phyloP scores from a whole-genome alignment of 1,140 invertebrate species.

The Drosophila busckii region DNA sequence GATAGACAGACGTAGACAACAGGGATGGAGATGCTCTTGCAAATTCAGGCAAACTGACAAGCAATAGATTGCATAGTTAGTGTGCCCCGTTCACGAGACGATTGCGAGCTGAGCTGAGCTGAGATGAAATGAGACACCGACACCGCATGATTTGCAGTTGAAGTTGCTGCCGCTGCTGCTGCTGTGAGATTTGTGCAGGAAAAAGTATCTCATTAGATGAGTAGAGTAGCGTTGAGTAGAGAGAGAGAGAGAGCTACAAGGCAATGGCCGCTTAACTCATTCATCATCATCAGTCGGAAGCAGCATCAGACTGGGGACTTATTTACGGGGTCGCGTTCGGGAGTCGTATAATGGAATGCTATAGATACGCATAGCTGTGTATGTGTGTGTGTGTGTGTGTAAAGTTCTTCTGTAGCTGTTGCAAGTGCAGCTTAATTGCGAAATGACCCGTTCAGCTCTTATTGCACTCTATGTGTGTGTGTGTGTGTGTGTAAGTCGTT shows the following conservation, averaged over 20 bases:
- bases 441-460: slow-evolving; percentile 58
- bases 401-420: slow-evolving; percentile 20
- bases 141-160: slow-evolving; percentile 51
- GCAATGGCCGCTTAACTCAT: slow-evolving; percentile 73
- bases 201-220: slow-evolving; percentile 73
- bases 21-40: slow-evolving; percentile 31
- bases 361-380: slow-evolving; percentile 24
- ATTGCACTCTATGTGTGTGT: background rate
- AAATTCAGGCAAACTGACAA: slow-evolving; percentile 41
- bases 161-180: background rate
- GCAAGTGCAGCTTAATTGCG: slow-evolving; percentile 61
- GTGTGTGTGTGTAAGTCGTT: slow-evolving; percentile 8
- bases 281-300: slow-evolving; percentile 63
- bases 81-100: slow-evolving; percentile 14
- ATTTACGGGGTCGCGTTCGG: background rate
- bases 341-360: slow-evolving; percentile 14
- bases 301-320: background rate
- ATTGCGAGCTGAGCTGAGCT: slow-evolving; percentile 1
- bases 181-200: slow-evolving; percentile 25
- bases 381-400: slow-evolving; percentile 17
- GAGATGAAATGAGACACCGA: background rate
- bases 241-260: too few species aligned
- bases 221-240: too few species aligned
- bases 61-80: slow-evolving; percentile 69
- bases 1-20: slow-evolving; percentile 16